Percentiles rank a stretch among this genome's conserved stretches.
Conservation (phyloP, 2,113 vertebrate genomes). For the Misgurnus mizolepis region DNA sequence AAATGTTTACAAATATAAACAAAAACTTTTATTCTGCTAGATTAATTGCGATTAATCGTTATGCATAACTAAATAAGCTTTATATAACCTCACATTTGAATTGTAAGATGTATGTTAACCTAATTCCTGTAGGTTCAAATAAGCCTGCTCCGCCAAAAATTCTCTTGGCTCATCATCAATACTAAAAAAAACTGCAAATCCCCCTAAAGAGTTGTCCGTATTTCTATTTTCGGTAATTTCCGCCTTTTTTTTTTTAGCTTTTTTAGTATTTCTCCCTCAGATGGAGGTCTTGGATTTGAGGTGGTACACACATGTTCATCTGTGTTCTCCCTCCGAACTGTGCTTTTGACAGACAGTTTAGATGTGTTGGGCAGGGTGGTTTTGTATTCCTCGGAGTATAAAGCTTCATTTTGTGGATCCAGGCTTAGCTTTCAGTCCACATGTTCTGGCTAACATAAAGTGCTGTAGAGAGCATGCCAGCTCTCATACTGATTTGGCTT, state of each 20-base stretch:
- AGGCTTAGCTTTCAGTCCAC: slow-evolving; percentile 13
- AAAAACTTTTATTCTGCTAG: no score
- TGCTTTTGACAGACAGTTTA: slow-evolving; percentile 29
- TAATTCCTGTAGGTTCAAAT: no score
- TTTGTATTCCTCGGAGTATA: not conserved
- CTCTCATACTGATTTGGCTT: not conserved
- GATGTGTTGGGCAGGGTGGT: slow-evolving; percentile 14
- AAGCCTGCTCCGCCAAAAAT: no score
- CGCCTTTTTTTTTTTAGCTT: not conserved
- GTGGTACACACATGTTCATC: slow-evolving; percentile 25
- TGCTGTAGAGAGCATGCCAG: not conserved
- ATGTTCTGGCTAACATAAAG: slow-evolving; percentile 23
- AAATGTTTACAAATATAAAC: no score
- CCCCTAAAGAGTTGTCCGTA: not conserved
- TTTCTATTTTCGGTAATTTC: not conserved
- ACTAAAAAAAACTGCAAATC: not conserved
- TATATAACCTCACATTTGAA: no score
- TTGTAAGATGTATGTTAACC: no score
- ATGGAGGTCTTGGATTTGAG: slow-evolving; percentile 9
- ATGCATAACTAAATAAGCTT: no score
- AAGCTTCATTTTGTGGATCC: slow-evolving; percentile 27
- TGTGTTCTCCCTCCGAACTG: not conserved
- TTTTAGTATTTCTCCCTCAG: slow-evolving; percentile 11
- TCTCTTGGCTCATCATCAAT: no score
- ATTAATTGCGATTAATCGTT: no score